Evolutionary conservation across 2,888 invertebrate genomes (phyloP).

Genomic region (Pammene fasciana): DNA sequence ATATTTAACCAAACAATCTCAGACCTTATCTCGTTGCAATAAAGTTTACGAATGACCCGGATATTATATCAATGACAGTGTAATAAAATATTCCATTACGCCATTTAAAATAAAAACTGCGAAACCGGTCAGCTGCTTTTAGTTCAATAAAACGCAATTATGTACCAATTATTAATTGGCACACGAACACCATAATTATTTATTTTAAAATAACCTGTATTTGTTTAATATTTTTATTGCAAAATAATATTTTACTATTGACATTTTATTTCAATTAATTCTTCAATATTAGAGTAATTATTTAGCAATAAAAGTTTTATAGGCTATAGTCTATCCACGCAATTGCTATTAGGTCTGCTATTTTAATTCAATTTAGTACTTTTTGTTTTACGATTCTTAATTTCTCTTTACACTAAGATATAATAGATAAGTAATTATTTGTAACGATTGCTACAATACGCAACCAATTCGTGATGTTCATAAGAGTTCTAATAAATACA

Average conservation of each 20-base stretch:
- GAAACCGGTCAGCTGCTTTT: constrained; percentile 48
- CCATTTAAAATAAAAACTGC: constrained; percentile 50
- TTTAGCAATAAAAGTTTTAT: too few species aligned
- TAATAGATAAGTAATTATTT: too few species aligned
- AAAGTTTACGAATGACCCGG: neutral
- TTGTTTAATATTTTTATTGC: too few species aligned
- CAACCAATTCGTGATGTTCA: neutral
- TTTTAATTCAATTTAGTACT: too few species aligned
- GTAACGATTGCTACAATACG: too few species aligned
- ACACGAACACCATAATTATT: constrained; percentile 39
- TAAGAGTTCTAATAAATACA: neutral
- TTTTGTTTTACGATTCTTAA: too few species aligned
- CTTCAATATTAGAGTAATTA: too few species aligned
- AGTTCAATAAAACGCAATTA: constrained; percentile 63
- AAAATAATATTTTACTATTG: too few species aligned
- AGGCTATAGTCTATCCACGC: too few species aligned
- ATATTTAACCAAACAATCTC: neutral
- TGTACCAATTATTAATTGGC: constrained; percentile 54
- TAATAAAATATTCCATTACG: neutral
- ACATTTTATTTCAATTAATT: too few species aligned
- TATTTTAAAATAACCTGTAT: neutral
- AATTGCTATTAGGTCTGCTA: too few species aligned
- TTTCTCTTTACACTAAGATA: too few species aligned
- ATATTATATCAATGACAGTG: neutral
- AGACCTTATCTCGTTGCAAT: neutral